Evolutionary conservation across 1,140 invertebrate species (phyloP), one percentile per base, ranked within the genome.

Genomic region (Choristoneura fumiferana): DNA sequence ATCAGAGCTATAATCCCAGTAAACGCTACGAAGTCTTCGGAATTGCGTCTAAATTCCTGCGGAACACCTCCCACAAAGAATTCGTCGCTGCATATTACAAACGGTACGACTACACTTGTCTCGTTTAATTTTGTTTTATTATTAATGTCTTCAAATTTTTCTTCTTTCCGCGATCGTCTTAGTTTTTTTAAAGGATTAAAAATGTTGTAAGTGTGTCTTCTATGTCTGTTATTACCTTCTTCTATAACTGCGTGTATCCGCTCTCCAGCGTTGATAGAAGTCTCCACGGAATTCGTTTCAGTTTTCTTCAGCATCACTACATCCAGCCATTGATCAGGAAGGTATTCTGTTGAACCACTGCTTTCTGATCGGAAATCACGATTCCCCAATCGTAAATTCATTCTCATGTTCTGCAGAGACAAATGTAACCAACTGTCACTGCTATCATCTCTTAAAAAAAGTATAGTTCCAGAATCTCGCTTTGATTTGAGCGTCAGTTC

Each of bases 51-150:
- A 9, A 78, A 52, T 22, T 75, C 63, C 33, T 35, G 9, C 4
- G 85, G 81, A 49, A 78, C 38, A 15, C 77, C 73, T n/a, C 82
- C 85, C 33, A 88, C 37, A 58, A 73, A 86, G 62, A 82, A 83
- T 61, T 86, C 85, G 58, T 80, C 73, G 8, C 12, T 61, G 55
- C 83, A 88, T 10, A 85, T 43, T 12, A 33, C 10, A 5, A 62
- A 64, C 22, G 33, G 45, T 12, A 56, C 39, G 59, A 22, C 22
- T 13, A 33, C 14, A 49, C 29, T 14, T 43, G 29, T n/a, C 60
- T 53, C 13, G 43, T n/a, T 22, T 4, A 0, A 33, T 29, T 29
- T 2, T 3, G 22, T 29, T 2, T 6, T 6, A 6, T 6, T 6
- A 6, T 29, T 29, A 29, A 29, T 3, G 22, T 29, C 2, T 29